Evolutionary conservation across 2,888 invertebrate genomes (phyloP).

Genomic region (Noctuana brunneofusca): DNA sequence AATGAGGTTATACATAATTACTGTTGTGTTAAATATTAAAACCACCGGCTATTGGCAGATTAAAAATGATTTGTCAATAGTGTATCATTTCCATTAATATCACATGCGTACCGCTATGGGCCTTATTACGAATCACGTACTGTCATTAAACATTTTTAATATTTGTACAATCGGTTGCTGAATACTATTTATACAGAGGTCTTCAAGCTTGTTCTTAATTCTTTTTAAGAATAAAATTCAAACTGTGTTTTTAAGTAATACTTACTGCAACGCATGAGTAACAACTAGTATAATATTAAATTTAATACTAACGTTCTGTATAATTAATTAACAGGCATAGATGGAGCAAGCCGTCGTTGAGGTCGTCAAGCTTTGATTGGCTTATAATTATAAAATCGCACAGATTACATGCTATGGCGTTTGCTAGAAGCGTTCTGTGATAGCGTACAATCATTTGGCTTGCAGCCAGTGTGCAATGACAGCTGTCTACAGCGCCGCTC

Average conservation of each 20-base stretch:
- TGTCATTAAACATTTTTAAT: slow-evolving; percentile 5
- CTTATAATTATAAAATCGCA: slow-evolving; percentile 33
- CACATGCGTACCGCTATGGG: slow-evolving; percentile 12
- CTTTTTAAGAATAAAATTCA: no score
- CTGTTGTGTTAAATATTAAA: slow-evolving; percentile 19
- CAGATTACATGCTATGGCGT: slow-evolving; percentile 20
- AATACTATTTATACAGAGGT: no score
- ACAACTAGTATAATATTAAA: no score
- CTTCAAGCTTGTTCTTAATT: no score
- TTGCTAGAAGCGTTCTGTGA: slow-evolving; percentile 27
- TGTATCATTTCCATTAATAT: slow-evolving; percentile 26
- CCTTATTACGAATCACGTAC: slow-evolving; percentile 9
- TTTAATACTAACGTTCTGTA: no score
- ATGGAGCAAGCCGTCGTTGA: not conserved
- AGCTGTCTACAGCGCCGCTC: slow-evolving; percentile 32
- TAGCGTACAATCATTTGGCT: slow-evolving; percentile 34
- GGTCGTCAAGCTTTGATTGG: slow-evolving; percentile 11
- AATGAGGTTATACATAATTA: slow-evolving; percentile 16
- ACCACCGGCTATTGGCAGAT: slow-evolving; percentile 8
- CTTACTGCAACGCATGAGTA: no score
- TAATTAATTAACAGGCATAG: not conserved
- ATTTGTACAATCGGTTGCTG: no score
- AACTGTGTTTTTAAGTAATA: no score
- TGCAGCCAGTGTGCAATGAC: slow-evolving; percentile 27
- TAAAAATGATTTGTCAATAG: slow-evolving; percentile 29